These are phyloP conservation scores for Anaspis maculata DNA, from an alignment of 2,888 invertebrate genomes.

Conservation along the genomic window DNA sequence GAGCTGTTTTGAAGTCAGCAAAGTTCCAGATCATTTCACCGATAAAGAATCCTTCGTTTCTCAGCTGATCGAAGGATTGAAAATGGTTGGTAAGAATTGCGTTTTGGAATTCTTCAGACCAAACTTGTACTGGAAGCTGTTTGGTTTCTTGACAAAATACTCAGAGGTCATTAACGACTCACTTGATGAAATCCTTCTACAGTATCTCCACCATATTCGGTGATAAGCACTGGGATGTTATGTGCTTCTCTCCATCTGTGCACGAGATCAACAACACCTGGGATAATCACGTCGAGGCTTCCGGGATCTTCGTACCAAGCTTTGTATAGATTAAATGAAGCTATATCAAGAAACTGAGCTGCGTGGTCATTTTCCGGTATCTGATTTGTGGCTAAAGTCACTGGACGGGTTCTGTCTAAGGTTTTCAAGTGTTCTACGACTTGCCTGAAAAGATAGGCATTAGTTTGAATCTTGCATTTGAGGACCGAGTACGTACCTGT, in stretches of 20 bases:
- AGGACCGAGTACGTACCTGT: too few relatives aligned
- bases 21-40: constrained; percentile 99
- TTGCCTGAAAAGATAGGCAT: constrained; percentile 43
- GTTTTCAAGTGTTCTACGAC: constrained; percentile 69
- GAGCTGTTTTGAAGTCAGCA: constrained; percentile 94
- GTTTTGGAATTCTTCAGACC: constrained; percentile 94
- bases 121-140: too few relatives aligned
- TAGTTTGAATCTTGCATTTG: too few relatives aligned
- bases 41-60: constrained; percentile 68
- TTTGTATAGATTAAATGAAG: constrained; percentile 90
- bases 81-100: constrained; percentile 80
- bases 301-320: constrained; percentile 88
- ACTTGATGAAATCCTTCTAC: constrained; percentile 82
- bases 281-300: constrained; percentile 61
- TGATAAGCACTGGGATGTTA: constrained; percentile 47
- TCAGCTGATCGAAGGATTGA: constrained; percentile 80
- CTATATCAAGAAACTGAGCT: constrained; percentile 73
- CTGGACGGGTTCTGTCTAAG: constrained; percentile 73
- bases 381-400: constrained; percentile 73
- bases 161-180: too few relatives aligned
- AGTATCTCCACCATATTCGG: constrained; percentile 76
- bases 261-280: constrained; percentile 67
- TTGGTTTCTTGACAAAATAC: too few relatives aligned
- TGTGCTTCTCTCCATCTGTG: constrained; percentile 66
- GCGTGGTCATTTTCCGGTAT: constrained; percentile 36